Evolutionary conservation across 2,888 invertebrate genomes (phyloP).

Genomic region (Trilocha varians): DNA sequence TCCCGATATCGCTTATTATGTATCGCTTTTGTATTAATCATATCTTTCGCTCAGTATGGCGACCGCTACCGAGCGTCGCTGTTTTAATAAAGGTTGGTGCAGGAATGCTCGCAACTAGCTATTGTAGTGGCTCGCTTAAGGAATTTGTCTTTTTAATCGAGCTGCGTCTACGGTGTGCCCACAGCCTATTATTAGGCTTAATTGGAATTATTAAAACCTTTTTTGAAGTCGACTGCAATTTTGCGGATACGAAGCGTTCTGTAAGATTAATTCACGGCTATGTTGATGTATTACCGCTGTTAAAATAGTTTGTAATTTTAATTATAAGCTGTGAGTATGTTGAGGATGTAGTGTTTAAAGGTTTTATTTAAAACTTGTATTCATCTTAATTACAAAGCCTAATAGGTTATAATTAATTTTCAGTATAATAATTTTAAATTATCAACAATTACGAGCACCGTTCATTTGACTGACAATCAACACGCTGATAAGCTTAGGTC

Average conservation of each 20-base stretch:
- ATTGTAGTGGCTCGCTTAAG: slow-evolving; percentile 65
- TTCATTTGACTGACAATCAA: no score
- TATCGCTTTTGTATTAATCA: slow-evolving; percentile 70
- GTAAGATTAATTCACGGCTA: slow-evolving; percentile 59
- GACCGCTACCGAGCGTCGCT: slow-evolving; percentile 61
- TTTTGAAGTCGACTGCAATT: slow-evolving; percentile 56
- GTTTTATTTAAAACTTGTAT: no score
- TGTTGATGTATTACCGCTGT: slow-evolving; percentile 18
- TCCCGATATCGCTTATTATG: slow-evolving; percentile 69
- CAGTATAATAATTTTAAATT: no score
- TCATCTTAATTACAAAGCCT: no score
- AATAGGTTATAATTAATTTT: no score
- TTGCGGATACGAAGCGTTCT: slow-evolving; percentile 55
- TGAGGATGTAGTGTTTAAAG: no score
- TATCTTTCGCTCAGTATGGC: slow-evolving; percentile 65
- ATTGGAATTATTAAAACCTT: slow-evolving; percentile 70
- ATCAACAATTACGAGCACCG: no score
- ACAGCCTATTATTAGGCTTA: slow-evolving; percentile 69
- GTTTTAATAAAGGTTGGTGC: slow-evolving; percentile 64
- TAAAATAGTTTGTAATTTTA: no score
- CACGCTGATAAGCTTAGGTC: no score
- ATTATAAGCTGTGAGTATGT: no score
- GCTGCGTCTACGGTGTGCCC: slow-evolving; percentile 48
- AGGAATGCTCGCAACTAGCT: slow-evolving; percentile 62
- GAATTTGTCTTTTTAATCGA: slow-evolving; percentile 73